Evolutionary conservation across 2,113 vertebrate species (phyloP).

Genomic region (Serilophus lunatus): DNA sequence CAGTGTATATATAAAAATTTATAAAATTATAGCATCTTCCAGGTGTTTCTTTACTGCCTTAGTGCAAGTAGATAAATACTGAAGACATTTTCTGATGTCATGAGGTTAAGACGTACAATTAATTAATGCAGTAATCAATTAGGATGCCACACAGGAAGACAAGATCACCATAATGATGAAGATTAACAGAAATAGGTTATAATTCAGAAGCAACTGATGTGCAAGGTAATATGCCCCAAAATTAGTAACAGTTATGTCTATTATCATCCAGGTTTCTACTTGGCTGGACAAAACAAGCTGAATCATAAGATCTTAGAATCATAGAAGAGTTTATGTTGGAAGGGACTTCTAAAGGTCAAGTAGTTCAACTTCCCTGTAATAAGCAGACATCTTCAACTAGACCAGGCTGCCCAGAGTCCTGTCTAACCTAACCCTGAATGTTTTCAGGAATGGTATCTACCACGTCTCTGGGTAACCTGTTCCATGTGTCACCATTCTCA

Average conservation of each 20-base stretch:
- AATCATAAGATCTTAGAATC: not conserved
- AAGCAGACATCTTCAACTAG: not conserved
- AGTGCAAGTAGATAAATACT: not conserved
- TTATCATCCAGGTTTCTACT: not conserved
- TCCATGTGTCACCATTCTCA: not conserved
- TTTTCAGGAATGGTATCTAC: not conserved
- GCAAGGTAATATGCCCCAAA: not conserved
- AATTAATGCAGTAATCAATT: not conserved
- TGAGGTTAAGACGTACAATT: not conserved
- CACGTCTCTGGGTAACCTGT: not conserved
- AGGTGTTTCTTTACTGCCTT: not conserved
- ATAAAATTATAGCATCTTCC: not conserved
- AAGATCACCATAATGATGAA: not conserved
- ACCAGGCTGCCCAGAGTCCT: not conserved
- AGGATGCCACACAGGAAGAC: not conserved
- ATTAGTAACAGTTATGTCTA: not conserved
- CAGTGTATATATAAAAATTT: not conserved
- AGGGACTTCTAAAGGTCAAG: not conserved
- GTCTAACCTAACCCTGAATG: not conserved
- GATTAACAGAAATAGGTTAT: not conserved
- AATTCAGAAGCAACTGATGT: not conserved
- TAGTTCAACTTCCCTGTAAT: rapidly evolving
- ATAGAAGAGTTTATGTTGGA: not conserved
- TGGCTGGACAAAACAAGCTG: not conserved
- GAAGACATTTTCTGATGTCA: not conserved